A percentile compares a stretch with the other conserved stretches of the same genome.
These are phyloP conservation scores for Lepeophtheirus salmonis DNA, from an alignment of 1,140 invertebrate genomes.

Conservation along the genomic window DNA sequence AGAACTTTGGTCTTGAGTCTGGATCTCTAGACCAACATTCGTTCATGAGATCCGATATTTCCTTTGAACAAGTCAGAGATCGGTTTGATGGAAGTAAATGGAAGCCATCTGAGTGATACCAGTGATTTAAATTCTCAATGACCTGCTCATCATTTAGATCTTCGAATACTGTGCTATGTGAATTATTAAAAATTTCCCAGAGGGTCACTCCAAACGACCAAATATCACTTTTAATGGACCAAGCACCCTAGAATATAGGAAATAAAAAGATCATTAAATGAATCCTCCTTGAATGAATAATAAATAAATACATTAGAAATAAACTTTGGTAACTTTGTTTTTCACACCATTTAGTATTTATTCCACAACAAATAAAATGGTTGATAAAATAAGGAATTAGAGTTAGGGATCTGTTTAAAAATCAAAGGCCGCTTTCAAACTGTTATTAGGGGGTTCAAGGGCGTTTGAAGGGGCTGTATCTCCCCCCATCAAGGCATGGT, in stretches of 20 bases:
- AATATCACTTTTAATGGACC: conserved; percentile 63
- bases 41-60: conserved; percentile 51
- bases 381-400: too few species aligned
- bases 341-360: too few species aligned
- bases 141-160: conserved; percentile 54
- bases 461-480: too few species aligned
- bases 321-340: too few species aligned
- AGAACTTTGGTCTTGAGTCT: conserved; percentile 45
- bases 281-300: too few species aligned
- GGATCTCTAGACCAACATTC: conserved; percentile 51
- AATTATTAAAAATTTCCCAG: conserved; percentile 73
- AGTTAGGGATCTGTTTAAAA: too few species aligned
- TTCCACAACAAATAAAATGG: too few species aligned
- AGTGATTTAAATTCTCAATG: conserved; percentile 50
- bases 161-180: conserved; percentile 55
- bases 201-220: conserved; percentile 74
- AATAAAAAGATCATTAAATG: conserved; percentile 19
- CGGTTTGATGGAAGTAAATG: conserved; percentile 28
- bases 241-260: conserved; percentile 43
- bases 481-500: too few species aligned
- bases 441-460: too few species aligned
- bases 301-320: too few species aligned
- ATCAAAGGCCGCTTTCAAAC: too few species aligned
- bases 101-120: conserved; percentile 43
- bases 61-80: conserved; percentile 40